Evolutionary conservation across 2,113 vertebrate species (phyloP).

Genomic region (Amphilophus citrinellus): DNA sequence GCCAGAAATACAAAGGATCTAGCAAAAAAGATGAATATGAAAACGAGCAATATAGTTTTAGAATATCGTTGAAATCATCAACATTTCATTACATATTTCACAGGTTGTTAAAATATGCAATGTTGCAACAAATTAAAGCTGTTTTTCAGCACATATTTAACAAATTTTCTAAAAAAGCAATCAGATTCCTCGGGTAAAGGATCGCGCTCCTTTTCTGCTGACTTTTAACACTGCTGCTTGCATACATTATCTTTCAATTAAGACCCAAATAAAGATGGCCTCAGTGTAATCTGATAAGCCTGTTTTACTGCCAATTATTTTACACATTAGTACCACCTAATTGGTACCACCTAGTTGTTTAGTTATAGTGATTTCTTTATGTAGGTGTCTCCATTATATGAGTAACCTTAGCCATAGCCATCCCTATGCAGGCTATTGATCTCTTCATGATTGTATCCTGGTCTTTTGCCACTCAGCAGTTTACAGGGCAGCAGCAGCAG

Average conservation of each 20-base stretch:
- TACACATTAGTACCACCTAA: conserved; percentile 34
- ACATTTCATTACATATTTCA: neutral
- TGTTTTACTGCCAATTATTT: conserved; percentile 35
- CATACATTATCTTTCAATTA: neutral
- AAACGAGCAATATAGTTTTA: no score
- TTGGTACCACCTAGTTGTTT: conserved; percentile 17
- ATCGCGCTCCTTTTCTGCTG: neutral
- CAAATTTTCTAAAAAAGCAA: neutral
- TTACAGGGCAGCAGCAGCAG: conserved; percentile 30
- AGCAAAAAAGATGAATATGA: no score
- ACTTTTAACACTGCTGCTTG: neutral
- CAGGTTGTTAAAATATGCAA: neutral
- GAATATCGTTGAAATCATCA: neutral
- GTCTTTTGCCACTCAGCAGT: conserved; percentile 74
- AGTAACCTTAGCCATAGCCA: conserved; percentile 38
- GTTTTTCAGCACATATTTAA: neutral
- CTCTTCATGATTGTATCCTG: conserved; percentile 57
- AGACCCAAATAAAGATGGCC: neutral
- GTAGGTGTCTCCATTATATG: conserved; percentile 22
- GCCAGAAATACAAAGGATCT: no score
- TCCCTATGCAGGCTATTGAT: conserved; percentile 63
- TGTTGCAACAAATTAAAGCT: neutral
- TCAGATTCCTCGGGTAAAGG: neutral
- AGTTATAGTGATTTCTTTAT: conserved; percentile 5
- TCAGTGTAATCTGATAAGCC: conserved; percentile 30